These are phyloP conservation scores for Falco cherrug DNA, from an alignment of 2,797 vertebrate genomes.

Conservation along the genomic window DNA sequence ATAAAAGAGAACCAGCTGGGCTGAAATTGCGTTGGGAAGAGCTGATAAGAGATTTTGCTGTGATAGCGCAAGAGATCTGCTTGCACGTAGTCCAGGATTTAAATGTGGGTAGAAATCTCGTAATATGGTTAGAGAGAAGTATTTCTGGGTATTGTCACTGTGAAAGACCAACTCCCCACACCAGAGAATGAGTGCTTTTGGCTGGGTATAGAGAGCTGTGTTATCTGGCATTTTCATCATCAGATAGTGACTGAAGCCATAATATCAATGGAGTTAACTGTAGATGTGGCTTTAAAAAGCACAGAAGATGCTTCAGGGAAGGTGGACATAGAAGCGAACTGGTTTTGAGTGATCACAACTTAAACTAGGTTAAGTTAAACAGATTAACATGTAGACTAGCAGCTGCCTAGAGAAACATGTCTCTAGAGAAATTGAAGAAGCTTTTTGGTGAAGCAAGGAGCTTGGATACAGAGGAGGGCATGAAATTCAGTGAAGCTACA, in stretches of 20 bases:
- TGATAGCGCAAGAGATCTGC: not conserved
- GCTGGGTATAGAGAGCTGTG: not conserved
- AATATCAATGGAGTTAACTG: not conserved
- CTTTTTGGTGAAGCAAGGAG: not conserved
- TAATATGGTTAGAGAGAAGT: not conserved
- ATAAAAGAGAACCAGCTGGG: slow-evolving; percentile 61
- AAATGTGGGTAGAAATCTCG: not conserved
- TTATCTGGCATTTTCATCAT: not conserved
- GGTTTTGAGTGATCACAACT: not conserved
- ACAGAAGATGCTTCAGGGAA: not conserved
- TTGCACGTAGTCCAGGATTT: slow-evolving; percentile 12
- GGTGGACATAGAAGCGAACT: not conserved
- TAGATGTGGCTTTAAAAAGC: not conserved
- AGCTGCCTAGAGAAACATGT: not conserved
- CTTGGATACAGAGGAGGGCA: not conserved
- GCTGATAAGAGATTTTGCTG: slow-evolving; percentile 53
- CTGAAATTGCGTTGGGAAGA: slow-evolving; percentile 50
- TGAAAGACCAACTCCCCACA: not conserved
- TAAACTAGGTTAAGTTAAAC: not conserved
- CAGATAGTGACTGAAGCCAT: not conserved
- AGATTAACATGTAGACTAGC: not conserved
- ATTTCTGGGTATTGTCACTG: not conserved
- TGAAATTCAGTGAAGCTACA: not conserved
- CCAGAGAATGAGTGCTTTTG: not conserved
- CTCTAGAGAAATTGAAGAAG: not conserved